These are phyloP conservation scores for Coryphaenoides rupestris DNA, from an alignment of 2,113 vertebrate species.

Conservation along the genomic window DNA sequence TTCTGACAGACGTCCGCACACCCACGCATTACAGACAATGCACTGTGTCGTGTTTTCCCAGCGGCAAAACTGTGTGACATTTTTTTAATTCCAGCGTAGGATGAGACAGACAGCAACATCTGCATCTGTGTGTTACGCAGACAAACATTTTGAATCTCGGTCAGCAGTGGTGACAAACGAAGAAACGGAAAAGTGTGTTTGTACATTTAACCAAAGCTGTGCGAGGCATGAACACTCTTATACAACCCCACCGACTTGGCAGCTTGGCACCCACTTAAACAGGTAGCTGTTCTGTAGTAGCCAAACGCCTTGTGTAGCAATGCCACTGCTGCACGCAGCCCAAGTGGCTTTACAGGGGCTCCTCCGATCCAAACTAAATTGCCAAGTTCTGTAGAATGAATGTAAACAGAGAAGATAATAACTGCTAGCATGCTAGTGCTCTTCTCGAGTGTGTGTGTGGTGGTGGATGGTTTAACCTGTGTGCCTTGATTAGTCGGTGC, in stretches of 20 bases:
- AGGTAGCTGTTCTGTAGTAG: too few relatives aligned
- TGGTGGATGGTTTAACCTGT: too few relatives aligned
- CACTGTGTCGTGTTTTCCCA: too few relatives aligned
- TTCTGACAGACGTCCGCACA: slow-evolving; percentile 16
- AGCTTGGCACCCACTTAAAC: not conserved
- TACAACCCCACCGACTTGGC: not conserved
- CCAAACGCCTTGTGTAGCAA: too few relatives aligned
- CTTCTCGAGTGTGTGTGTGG: too few relatives aligned
- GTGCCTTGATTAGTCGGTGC: too few relatives aligned
- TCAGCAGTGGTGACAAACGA: not conserved
- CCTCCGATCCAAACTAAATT: too few relatives aligned
- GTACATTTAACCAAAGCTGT: not conserved
- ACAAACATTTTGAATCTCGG: not conserved
- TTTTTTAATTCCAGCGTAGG: not conserved
- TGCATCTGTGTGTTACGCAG: not conserved
- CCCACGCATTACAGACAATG: slow-evolving; percentile 4
- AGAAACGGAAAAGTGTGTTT: not conserved
- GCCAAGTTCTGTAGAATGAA: too few relatives aligned
- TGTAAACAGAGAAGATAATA: too few relatives aligned
- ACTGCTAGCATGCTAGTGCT: too few relatives aligned
- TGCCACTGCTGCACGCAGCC: too few relatives aligned
- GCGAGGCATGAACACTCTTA: not conserved
- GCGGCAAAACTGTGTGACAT: not conserved
- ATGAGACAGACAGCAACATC: not conserved
- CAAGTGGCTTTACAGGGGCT: too few relatives aligned